Evolutionary conservation across 2,888 invertebrate genomes (phyloP), one percentile per base, ranked within the genome.

Genomic region (Ophioninae sp.): DNA sequence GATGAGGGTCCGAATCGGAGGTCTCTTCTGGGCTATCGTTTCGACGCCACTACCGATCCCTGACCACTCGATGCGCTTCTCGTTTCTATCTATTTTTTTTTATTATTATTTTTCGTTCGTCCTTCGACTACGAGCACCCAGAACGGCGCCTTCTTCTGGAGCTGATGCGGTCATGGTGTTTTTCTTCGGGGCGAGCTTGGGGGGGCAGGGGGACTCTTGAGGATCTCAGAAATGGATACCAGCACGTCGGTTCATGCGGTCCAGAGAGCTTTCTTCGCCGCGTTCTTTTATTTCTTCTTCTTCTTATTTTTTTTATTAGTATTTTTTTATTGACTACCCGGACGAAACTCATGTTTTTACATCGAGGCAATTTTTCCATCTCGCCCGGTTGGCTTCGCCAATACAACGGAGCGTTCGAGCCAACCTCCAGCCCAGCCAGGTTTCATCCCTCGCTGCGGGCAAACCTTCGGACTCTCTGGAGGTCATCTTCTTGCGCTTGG

Each of bases 321-420:
- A 41, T 90, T 91, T 89, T 91, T 92, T 92, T 91, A 92, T 92
- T 88, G 92, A 91, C 91, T 90, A 90, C 88, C 51, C 74, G 88
- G 88, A 90, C 89, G 90, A 87, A 88, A 88, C 93, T 93, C 92
- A 93, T 93, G 93, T 93, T 93, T 93, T 92, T 93, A 93, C 93
- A 93, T 93, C 91, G 91, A 90, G 91, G 92, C 92, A 92, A 92
- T 92, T 92, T 92, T 91, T 92, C 92, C 89, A 92, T 92, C 89
- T 90, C 91, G 92, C 91, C 90, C 89, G 90, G 92, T 90, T 92
- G 91, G 89, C 86, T 89, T 77, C 74, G 85, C 83, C 90, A 89
- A 89, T 90, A 89, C 87, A 89, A 87, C 89, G 88, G 87, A 41
- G 79, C 80, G 85, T 61, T 71, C 81, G 81, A 67, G 37, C n/a